Evolutionary conservation across 2,113 vertebrate genomes (phyloP), one percentile per base, ranked within the genome.

Genomic region (Pteropus alecto): DNA sequence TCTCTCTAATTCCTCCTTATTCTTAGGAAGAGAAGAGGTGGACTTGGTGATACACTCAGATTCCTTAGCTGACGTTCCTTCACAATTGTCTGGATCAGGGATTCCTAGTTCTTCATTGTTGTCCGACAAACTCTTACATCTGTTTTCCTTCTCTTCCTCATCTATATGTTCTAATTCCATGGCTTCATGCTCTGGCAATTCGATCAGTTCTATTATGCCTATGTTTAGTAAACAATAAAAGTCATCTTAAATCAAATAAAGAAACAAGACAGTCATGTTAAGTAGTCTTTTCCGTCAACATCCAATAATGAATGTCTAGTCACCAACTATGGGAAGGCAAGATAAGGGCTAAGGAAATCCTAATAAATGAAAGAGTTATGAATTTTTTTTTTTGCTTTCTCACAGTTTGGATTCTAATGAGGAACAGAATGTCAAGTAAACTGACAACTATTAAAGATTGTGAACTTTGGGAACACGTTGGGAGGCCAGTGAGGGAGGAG

Each of bases 21-120:
- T 99, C 98, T 97, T 99, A 3, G 99, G 99, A 89, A 99, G 99
- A 48, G 98, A 99, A 1, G 97, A 98, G 96, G 98, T 65, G 22
- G 96, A 61, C 13, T 96, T 97, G 5, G 95, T 35, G 77, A 63
- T 35, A 74, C 95, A 78, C 21, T 97, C 26, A 0, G 73, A 76
- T 77, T 96, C 97, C 61, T 84, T 26, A 30, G 95, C 63, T 15
- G 51, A 43, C 60, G 93, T 11, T 58, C 93, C 93, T 15, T 96
- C 51, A 43, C 61, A 18, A 14, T 30, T 46, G 11, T 58, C 41
- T 11, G 71, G 46, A 2, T 54, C 51, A 35, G 81, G 43, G 54
- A 78, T 92, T 60, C 92, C 78, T 4, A 0, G 2, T 4, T 84
- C 93, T 58, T 88, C 60, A 6, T 11, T 21, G 11, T 14, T 43